Evolutionary conservation across 1,140 invertebrate genomes (phyloP), one percentile per base, ranked within the genome.

Genomic region (Drosophila repleta): DNA sequence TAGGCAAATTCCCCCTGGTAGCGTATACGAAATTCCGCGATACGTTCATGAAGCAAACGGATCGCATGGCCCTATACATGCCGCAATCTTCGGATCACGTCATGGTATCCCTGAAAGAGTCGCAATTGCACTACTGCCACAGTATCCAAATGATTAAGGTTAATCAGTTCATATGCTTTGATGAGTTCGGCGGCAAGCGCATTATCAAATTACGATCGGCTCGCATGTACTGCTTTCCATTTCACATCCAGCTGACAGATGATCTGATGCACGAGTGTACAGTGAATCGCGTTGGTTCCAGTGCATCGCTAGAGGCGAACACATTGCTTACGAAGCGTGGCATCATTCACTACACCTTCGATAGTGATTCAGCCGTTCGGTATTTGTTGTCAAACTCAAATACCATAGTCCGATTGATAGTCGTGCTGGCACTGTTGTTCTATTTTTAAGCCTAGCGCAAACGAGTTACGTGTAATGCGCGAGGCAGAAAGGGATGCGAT

Each of bases 241-340:
- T 87, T 62, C 82, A 87, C 57, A 66, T 87, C 8, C 78, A 82
- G 21, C 6, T 87, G 60, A 51, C 71, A n/a, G 82, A 88, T 21
- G 82, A 87, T 17, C 15, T 87, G 10, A 76, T 75, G 32, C 52
- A 64, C 13, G 52, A 75, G 24, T 85, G 82, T 45, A 13, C 87
- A 1, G 10, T 21, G 0, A 41, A 73, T 11, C 46, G 66, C 1
- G 13, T 57, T 0, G 35, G 41, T n/a, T 0, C 0, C 17, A 0
- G 4, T 0, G 1, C 2, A 1, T 35, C 58, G 0, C 32, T 87
- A 17, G 21, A 57, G 4, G 17, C 0, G 0, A 7, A 63, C 1
- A 32, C 75, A 6, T 35, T 73, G 4, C 15, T 11, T 6, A 75
- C 78, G 5, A 60, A 56, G 0, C 10, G 20, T 0, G 64, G 56